A percentile compares a stretch with the other conserved stretches of the same genome.
phyloP scores from a whole-genome alignment of 2,797 vertebrate species.

The Silurus aristotelis region DNA sequence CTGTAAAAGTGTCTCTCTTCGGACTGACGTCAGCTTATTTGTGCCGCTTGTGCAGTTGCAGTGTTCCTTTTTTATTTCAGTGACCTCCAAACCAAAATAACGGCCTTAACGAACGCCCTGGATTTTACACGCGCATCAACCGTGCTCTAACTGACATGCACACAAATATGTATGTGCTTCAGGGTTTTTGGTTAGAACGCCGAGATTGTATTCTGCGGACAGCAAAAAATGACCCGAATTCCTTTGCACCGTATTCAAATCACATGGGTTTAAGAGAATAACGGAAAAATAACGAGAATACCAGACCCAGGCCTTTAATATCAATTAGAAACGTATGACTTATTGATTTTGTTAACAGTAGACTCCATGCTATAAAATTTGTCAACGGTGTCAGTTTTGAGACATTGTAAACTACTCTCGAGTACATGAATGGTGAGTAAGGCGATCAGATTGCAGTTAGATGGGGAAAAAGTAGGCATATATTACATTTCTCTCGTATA shows the following conservation, averaged over 20 bases:
- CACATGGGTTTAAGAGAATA: neutral
- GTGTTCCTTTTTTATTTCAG: neutral
- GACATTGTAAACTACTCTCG: neutral
- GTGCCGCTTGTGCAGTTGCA: conserved; percentile 22
- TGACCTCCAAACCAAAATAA: conserved; percentile 8
- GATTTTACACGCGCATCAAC: conserved; percentile 12
- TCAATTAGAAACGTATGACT: neutral
- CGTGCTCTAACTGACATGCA: conserved; percentile 15
- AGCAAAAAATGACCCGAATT: neutral
- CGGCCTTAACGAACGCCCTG: neutral
- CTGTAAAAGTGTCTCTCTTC: neutral
- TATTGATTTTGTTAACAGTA: conserved; percentile 11
- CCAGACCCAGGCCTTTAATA: neutral
- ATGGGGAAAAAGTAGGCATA: neutral
- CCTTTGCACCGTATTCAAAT: neutral
- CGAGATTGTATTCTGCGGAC: neutral
- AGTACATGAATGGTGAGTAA: too few relatives aligned
- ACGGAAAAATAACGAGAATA: neutral
- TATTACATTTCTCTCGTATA: neutral
- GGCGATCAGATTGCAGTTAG: neutral
- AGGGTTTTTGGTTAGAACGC: neutral
- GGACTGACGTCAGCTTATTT: conserved; percentile 19
- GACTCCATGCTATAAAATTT: neutral
- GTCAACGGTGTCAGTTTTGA: neutral
- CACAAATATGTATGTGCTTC: neutral